These are phyloP conservation scores for Pseudanteris insignis DNA, from an alignment of 2,888 invertebrate genomes.

Conservation along the genomic window DNA sequence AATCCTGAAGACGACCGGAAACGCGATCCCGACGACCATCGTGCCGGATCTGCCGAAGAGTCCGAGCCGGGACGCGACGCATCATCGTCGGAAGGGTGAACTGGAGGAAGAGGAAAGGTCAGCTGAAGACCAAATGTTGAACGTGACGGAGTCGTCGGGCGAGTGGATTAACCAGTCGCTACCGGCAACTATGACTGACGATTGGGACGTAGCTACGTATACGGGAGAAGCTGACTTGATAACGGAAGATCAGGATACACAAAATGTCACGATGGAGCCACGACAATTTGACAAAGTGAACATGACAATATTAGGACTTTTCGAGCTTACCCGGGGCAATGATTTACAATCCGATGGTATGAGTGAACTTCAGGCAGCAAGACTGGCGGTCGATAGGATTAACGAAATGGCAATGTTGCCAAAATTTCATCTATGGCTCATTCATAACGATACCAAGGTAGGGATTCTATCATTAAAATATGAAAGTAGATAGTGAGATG, in stretches of 20 bases:
- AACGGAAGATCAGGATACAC: neutral
- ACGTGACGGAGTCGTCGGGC: slow-evolving; percentile 7
- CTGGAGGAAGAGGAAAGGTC: neutral
- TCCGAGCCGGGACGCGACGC: slow-evolving; percentile 51
- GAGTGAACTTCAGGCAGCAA: slow-evolving; percentile 81
- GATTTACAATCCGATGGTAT: slow-evolving; percentile 75
- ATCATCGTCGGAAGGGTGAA: slow-evolving; percentile 45
- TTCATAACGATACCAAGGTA: slow-evolving; percentile 89
- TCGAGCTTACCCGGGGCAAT: slow-evolving; percentile 77
- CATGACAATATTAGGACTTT: slow-evolving; percentile 79
- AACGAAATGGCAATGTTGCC: slow-evolving; percentile 76
- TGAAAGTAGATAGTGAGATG: too few species aligned
- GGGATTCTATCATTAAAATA: too few species aligned
- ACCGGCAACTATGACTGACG: slow-evolving; percentile 12
- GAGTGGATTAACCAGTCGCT: slow-evolving; percentile 7
- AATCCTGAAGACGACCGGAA: slow-evolving; percentile 50
- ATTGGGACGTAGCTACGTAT: slow-evolving; percentile 1
- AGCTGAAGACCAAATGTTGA: slow-evolving; percentile 12
- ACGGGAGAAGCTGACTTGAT: neutral
- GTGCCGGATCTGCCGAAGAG: slow-evolving; percentile 53
- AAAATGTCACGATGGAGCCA: slow-evolving; percentile 29
- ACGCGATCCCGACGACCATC: slow-evolving; percentile 28
- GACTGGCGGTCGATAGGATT: slow-evolving; percentile 81
- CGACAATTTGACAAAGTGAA: slow-evolving; percentile 62
- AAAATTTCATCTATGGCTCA: slow-evolving; percentile 78